Percentiles rank a stretch among this genome's conserved stretches.
phyloP scores from a whole-genome alignment of 1,140 invertebrate genomes.

The Daktulosphaira vitifoliae region DNA sequence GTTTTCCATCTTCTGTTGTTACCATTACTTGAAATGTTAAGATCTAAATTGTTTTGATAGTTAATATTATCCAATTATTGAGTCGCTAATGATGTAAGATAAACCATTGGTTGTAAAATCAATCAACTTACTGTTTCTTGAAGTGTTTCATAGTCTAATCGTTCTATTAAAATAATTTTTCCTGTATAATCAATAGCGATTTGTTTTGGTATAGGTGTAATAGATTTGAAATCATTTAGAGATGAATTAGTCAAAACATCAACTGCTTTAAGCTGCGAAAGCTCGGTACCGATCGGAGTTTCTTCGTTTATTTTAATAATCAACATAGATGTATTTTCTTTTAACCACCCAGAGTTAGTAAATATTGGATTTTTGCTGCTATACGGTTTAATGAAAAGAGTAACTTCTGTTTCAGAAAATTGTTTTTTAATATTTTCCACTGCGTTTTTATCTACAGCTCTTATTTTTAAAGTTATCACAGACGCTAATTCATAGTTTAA shows the following conservation, averaged over 20 bases:
- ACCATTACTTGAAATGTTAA: conserved; percentile 64
- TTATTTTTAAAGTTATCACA: conserved; percentile 67
- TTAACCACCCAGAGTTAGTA: conserved; percentile 54
- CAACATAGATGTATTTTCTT: conserved; percentile 52
- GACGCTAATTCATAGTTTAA: conserved; percentile 69
- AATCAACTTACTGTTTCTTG: conserved; percentile 49
- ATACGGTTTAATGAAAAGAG: conserved; percentile 69
- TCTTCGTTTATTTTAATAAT: conserved; percentile 65
- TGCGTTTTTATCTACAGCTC: conserved; percentile 63
- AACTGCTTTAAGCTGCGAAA: conserved; percentile 63
- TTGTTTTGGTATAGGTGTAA: conserved; percentile 35
- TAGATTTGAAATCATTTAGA: conserved; percentile 36
- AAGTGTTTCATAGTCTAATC: conserved; percentile 65
- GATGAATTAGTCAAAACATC: conserved; percentile 51
- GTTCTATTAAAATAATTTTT: conserved; percentile 59
- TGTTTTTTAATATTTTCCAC: conserved; percentile 57
- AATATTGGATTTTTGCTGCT: conserved; percentile 71
- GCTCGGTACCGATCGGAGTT: conserved; percentile 62
- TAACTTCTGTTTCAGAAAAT: conserved; percentile 57
- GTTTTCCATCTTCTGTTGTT: conserved; percentile 56
- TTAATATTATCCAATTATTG: neutral
- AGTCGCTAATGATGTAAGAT: too few species aligned
- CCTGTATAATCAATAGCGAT: conserved; percentile 43
- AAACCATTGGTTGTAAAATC: conserved; percentile 23
- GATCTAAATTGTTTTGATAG: conserved; percentile 41